Base-by-base conservation (phyloP, 2,113 vertebrate genomes). In the Australoheros scitulus region DNA sequence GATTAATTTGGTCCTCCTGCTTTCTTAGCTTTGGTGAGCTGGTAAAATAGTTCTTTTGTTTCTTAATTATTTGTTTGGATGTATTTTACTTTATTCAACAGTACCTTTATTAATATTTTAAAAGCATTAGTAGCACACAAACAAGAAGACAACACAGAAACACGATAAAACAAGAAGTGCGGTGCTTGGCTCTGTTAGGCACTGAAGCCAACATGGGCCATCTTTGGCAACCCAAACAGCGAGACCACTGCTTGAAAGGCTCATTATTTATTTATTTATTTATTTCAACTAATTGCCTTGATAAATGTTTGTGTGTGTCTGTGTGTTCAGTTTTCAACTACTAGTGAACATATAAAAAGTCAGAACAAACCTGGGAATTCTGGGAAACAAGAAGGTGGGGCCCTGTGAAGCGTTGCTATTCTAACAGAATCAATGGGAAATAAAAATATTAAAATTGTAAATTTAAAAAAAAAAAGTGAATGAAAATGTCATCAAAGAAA, bases 41-140 rank as follows among this genome's bases (percentile, higher is more conserved):
- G 17, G 43, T 52, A 50, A 52, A 52, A 24, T 72, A 72, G 0
- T 72, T 72, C 10, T 10, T 26, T 20, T 10, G 3, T 24, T 29
- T 22, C 50, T 29, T 70, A 11, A 7, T 0, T 41, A 7, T 47
- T 50, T 50, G 47, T 55, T 55, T 55, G 29, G 3, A 32, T 0
- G 2, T 20, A 13, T 72, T 72, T 72, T 72, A 32, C 24, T 72
- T 70, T 5, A 70, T 2, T 20, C 43, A 52, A 11, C 20, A 72
- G 32, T 52, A 13, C 17, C 10, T 11, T 52, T 32, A 18, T 72
- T 72, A 52, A 3, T 55, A 72, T 34, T n/a, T 55, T 0, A 55
- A 55, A 72, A 55, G 26, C 47, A 34, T 55, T 72, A 34, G 26
- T n/a, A 55, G 18, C 1, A 0, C 8, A 10, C 18, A 72, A n/a